A percentile compares a stretch with the other conserved stretches of the same genome.
Conservation (phyloP, 2,113 vertebrate species). For the Willisornis vidua region DNA sequence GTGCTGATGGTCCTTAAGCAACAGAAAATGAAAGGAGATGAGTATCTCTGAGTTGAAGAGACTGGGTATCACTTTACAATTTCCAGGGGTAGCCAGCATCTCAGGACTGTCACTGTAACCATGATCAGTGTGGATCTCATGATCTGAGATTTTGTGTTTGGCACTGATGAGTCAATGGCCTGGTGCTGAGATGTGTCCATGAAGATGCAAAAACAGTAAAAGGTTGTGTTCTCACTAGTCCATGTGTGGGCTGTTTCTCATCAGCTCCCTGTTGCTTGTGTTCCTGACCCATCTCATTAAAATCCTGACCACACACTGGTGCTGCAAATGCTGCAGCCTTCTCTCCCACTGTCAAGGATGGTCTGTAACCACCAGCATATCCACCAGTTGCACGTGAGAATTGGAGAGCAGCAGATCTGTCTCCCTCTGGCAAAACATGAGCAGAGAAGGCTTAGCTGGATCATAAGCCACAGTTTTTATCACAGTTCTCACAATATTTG, state of each 20-base stretch:
- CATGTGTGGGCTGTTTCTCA: background rate
- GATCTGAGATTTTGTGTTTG: background rate
- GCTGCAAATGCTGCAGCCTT: background rate
- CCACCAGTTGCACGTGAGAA: background rate
- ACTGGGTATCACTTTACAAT: background rate
- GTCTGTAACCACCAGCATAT: background rate
- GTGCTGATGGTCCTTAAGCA: background rate
- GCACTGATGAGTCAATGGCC: background rate
- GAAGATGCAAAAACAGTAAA: background rate
- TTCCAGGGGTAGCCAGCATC: background rate
- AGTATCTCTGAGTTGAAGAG: background rate
- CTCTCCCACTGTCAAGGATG: accelerated
- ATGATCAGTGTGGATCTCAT: background rate
- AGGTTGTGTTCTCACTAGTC: background rate
- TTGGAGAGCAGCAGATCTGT: background rate
- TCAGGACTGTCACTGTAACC: background rate
- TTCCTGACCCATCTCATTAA: background rate
- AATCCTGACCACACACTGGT: background rate
- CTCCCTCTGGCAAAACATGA: background rate
- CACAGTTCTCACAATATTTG: background rate
- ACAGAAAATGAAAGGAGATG: background rate
- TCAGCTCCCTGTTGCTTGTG: background rate
- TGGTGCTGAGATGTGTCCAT: accelerated
- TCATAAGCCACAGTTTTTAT: background rate
- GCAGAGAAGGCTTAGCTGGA: background rate